A percentile compares a stretch with the other conserved stretches of the same genome.
Conservation (phyloP, 1,140 invertebrate genomes). For the Drosophila tani region DNA sequence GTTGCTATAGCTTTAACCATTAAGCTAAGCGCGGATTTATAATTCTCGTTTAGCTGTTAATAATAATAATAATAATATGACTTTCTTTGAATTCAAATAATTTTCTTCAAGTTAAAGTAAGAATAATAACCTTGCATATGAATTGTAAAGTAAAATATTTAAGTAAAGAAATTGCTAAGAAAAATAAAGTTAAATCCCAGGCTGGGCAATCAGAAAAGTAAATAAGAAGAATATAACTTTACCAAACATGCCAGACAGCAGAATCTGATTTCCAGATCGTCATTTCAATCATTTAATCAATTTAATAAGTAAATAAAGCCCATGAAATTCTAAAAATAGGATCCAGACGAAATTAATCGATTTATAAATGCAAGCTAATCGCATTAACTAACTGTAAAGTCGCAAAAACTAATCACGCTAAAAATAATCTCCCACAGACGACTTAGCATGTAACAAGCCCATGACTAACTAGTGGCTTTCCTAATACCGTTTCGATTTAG, state of each 20-base stretch:
- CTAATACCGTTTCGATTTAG: slow-evolving; percentile 9
- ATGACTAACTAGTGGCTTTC: slow-evolving; percentile 13
- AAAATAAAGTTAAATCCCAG: too few relatives aligned
- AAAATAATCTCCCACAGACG: background rate
- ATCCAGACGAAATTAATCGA: background rate
- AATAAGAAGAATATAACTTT: too few relatives aligned
- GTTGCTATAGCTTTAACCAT: too few relatives aligned
- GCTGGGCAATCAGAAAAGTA: too few relatives aligned
- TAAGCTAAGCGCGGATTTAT: too few relatives aligned
- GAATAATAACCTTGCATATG: background rate
- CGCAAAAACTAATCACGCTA: slow-evolving; percentile 4
- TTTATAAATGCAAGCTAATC: background rate
- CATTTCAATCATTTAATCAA: background rate
- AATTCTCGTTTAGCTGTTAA: too few relatives aligned
- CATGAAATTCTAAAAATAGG: background rate
- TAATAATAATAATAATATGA: too few relatives aligned
- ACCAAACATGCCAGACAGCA: background rate
- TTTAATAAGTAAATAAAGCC: background rate
- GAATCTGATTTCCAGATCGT: background rate
- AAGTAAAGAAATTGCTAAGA: too few relatives aligned
- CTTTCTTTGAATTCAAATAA: background rate
- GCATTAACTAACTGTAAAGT: background rate
- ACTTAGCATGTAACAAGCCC: slow-evolving; percentile 6
- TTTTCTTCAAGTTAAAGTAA: background rate
- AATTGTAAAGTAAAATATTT: background rate